A percentile compares a stretch with the other conserved stretches of the same genome.
Conservation (phyloP, 2,888 invertebrate genomes). For the Elmis aenea region DNA sequence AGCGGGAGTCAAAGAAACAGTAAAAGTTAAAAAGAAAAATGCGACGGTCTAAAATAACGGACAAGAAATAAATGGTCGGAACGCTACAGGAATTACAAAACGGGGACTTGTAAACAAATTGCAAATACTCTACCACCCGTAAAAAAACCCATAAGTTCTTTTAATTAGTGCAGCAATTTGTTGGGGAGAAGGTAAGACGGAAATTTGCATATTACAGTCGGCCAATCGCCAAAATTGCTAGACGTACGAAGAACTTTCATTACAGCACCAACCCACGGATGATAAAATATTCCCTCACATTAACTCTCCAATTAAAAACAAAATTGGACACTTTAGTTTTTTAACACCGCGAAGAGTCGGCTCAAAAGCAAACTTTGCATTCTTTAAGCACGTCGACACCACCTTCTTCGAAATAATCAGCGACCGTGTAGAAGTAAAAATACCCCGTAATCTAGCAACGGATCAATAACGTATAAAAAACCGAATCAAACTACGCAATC, state of each 20-base stretch:
- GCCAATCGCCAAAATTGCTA: slow-evolving; percentile 30
- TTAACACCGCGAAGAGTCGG: too few relatives aligned
- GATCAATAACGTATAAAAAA: too few relatives aligned
- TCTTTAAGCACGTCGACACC: too few relatives aligned
- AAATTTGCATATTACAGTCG: slow-evolving; percentile 37
- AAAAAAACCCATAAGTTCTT: slow-evolving; percentile 41
- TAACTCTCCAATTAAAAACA: too few relatives aligned
- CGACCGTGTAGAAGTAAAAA: too few relatives aligned
- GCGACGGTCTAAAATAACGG: slow-evolving; percentile 36
- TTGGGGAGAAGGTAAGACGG: slow-evolving; percentile 20
- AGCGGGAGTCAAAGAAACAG: slow-evolving; percentile 32
- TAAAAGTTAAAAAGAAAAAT: slow-evolving; percentile 38
- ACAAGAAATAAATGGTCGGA: slow-evolving; percentile 36
- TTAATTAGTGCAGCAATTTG: slow-evolving; percentile 41
- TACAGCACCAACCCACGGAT: too few relatives aligned
- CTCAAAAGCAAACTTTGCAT: too few relatives aligned
- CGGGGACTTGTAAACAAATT: slow-evolving; percentile 36
- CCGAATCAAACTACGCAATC: too few relatives aligned
- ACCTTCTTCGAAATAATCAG: too few relatives aligned
- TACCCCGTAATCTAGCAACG: too few relatives aligned
- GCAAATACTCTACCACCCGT: slow-evolving; percentile 38
- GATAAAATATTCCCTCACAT: too few relatives aligned
- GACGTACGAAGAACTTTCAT: slow-evolving; percentile 38
- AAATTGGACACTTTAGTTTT: too few relatives aligned
- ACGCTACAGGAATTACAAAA: slow-evolving; percentile 37